A percentile compares a stretch with the other conserved stretches of the same genome.
These are phyloP conservation scores for Micropterix aruncella DNA, from an alignment of 2,888 invertebrate species.

Conservation along the genomic window DNA sequence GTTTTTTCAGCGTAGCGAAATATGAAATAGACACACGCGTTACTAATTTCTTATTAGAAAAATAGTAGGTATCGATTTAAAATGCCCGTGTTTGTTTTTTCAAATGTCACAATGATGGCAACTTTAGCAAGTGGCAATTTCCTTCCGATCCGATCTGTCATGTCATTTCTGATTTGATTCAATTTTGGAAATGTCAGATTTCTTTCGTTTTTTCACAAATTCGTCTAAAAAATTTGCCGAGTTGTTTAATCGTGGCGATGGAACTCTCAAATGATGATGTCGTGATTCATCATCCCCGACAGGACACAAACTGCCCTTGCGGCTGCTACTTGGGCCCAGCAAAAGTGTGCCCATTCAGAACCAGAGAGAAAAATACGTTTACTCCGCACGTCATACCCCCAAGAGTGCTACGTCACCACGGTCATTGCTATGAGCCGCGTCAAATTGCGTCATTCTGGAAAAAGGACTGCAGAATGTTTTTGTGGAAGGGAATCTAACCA, in stretches of 20 bases:
- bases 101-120: no score
- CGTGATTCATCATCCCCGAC: not conserved
- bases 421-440: constrained; percentile 36
- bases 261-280: constrained; percentile 21
- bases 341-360: constrained; percentile 25
- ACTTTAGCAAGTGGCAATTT: no score
- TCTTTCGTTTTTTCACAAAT: no score
- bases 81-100: no score
- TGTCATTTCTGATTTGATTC: not conserved
- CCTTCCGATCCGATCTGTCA: no score
- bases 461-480: constrained; percentile 55
- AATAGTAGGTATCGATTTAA: no score
- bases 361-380: constrained; percentile 28
- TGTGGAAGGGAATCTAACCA: constrained; percentile 34
- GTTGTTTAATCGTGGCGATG: constrained; percentile 11
- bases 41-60: no score
- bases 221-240: constrained; percentile 23
- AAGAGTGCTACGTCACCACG: constrained; percentile 39
- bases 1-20: no score
- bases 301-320: constrained; percentile 20
- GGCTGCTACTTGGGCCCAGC: constrained; percentile 28
- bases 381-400: constrained; percentile 34
- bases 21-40: no score
- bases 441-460: constrained; percentile 54
- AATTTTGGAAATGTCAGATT: no score